phyloP scores from a whole-genome alignment of 2,888 invertebrate genomes.

The Agrochola circellaris region DNA sequence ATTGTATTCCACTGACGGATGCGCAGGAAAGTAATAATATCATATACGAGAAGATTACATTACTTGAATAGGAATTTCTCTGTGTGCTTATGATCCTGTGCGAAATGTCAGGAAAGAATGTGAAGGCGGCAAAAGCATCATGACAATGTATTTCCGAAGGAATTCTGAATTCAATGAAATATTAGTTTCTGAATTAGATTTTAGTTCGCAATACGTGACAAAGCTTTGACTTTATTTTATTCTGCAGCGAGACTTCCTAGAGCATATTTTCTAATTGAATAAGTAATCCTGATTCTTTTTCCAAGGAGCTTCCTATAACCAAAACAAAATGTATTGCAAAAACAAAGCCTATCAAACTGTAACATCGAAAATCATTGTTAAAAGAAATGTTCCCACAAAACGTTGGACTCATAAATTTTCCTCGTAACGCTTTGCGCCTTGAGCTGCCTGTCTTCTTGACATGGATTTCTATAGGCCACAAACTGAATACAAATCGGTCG shows the following conservation, averaged over 20 bases:
- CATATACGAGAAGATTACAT: constrained; percentile 71
- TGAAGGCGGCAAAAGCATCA: not conserved
- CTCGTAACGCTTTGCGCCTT: constrained; percentile 82
- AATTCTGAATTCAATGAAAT: constrained; percentile 23
- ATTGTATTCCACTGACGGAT: constrained; percentile 87
- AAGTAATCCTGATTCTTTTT: not conserved
- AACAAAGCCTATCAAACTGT: constrained; percentile 34
- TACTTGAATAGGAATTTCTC: constrained; percentile 70
- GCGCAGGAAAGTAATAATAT: constrained; percentile 84
- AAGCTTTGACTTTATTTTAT: not conserved
- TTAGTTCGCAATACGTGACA: not conserved
- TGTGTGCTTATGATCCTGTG: constrained; percentile 62
- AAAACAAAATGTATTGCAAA: constrained; percentile 21
- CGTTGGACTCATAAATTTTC: constrained; percentile 84
- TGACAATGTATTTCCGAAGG: constrained; percentile 9
- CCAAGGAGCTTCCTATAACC: not conserved
- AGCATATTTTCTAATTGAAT: not conserved
- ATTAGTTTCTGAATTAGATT: not conserved
- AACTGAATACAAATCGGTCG: constrained; percentile 87
- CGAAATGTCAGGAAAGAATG: constrained; percentile 28
- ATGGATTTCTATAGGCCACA: constrained; percentile 88
- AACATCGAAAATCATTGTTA: constrained; percentile 66
- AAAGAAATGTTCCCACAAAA: constrained; percentile 74
- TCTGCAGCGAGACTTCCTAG: not conserved
- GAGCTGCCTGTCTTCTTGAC: constrained; percentile 87